Evolutionary conservation across 2,113 vertebrate genomes (phyloP), one percentile per base, ranked within the genome.

Genomic region (Tinamus guttatus): DNA sequence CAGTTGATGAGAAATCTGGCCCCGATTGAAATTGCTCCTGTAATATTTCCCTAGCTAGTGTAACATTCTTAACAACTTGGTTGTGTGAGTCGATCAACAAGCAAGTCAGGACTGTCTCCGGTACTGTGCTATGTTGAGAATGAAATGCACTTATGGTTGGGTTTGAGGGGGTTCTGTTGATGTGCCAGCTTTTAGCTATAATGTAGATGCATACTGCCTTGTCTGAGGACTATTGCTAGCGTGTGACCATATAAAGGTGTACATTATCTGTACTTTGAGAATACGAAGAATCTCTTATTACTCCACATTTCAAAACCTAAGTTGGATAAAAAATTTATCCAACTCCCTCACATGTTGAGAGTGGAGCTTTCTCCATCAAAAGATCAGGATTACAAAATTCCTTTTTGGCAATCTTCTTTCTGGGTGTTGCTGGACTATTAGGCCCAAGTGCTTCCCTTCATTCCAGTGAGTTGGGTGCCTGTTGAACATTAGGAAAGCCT

Each of bases 171-270:
- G 10, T 45, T 68, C 47, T 64, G 20, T 21, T 20, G 14, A n/a
- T 51, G 71, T 5, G 5, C 38, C 54, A 49, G 40, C 45, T 30
- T 54, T 71, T 30, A 30, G 25, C 38, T 80, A 71, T 2, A 2
- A 7, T 14, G n/a, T 59, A 49, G n/a, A 24, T 71, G n/a, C 1
- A 0, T 59, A 24, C 25, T 73, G 22, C 11, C 40, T 81, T 81
- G 24, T 75, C 36, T 51, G n/a, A 52, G 74, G 12, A 51, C 32
- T 8, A 11, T 32, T 56, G 58, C 4, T 75, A 65, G n/a, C 67
- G 36, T 47, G n/a, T 0, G 0, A 22, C 17, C 17, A 22, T 28
- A 60, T 67, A 25, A 80, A 87, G 34, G 7, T 68, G 38, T 47
- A 43, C 11, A 2, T 80, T 88, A 32, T 27, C 32, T 68, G 20